Percentiles rank a stretch among this genome's conserved stretches.
phyloP scores from a whole-genome alignment of 2,888 invertebrate genomes.

The Chesias legatella region DNA sequence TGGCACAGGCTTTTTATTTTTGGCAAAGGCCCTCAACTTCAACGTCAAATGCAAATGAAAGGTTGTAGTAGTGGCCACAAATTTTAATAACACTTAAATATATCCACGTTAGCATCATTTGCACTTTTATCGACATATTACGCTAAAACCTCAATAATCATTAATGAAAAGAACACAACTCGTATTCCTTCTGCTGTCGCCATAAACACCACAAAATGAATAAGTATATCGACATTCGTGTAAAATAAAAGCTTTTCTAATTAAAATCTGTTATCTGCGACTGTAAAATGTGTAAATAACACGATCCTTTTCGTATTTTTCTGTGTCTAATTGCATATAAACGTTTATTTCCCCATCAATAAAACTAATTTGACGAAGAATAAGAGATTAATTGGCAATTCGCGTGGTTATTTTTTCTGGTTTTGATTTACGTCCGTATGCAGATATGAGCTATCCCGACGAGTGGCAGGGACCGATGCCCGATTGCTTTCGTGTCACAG shows the following conservation, averaged over 20 bases:
- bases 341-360: constrained; percentile 26
- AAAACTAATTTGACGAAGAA: constrained; percentile 25
- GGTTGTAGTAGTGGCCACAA: too few relatives aligned
- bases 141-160: constrained; percentile 17
- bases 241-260: constrained; percentile 27
- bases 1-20: too few relatives aligned
- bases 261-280: constrained; percentile 25
- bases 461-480: constrained; percentile 9
- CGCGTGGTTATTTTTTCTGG: constrained; percentile 12
- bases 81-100: constrained; percentile 6
- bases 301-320: constrained; percentile 16
- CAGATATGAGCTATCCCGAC: constrained; percentile 21
- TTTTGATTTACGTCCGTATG: constrained; percentile 28
- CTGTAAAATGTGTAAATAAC: constrained; percentile 20
- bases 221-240: constrained; percentile 12
- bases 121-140: constrained; percentile 12
- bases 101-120: neutral
- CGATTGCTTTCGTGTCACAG: constrained; percentile 19
- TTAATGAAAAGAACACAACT: constrained; percentile 14
- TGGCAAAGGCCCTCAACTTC: too few relatives aligned
- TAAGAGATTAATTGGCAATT: constrained; percentile 24
- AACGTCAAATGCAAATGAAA: too few relatives aligned
- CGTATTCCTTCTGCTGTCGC: constrained; percentile 7
- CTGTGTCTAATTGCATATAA: constrained; percentile 26
- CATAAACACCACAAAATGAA: constrained; percentile 16